These are phyloP conservation scores for Drosophila neotestacea DNA, from an alignment of 2,888 invertebrate species.

Conservation along the genomic window DNA sequence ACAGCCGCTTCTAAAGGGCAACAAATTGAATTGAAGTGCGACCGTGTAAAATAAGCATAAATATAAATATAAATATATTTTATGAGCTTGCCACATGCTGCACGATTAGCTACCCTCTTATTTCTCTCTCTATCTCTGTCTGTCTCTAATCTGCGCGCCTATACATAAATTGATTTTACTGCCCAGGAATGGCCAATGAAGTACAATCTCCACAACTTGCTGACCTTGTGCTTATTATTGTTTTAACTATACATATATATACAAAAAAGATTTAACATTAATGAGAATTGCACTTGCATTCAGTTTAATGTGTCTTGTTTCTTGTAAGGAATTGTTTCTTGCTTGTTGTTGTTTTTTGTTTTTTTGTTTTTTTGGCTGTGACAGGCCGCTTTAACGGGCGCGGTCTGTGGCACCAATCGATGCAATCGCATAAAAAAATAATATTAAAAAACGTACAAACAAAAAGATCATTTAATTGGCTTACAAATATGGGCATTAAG, in stretches of 20 bases:
- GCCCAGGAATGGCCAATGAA: conserved; percentile 49
- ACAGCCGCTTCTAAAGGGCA: conserved; percentile 38
- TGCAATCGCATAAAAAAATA: conserved; percentile 23
- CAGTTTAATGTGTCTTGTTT: conserved; percentile 57
- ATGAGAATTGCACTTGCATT: conserved; percentile 53
- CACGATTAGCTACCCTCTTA: conserved; percentile 34
- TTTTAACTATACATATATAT: conserved; percentile 32
- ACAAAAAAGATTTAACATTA: conserved; percentile 28
- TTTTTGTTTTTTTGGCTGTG: conserved; percentile 13
- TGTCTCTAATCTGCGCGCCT: neutral
- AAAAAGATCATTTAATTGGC: conserved; percentile 49
- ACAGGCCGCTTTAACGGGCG: conserved; percentile 40
- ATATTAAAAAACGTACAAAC: conserved; percentile 1
- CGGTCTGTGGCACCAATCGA: conserved; percentile 41
- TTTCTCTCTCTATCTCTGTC: neutral
- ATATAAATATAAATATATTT: conserved; percentile 32
- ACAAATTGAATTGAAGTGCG: conserved; percentile 50
- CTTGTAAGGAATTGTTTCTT: conserved; percentile 48
- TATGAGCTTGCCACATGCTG: conserved; percentile 33
- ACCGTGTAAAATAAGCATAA: conserved; percentile 13
- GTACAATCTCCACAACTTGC: conserved; percentile 60
- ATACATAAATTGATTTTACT: conserved; percentile 17
- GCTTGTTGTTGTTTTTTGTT: conserved; percentile 14
- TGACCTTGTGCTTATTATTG: conserved; percentile 72
- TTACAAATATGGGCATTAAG: conserved; percentile 54